These are phyloP conservation scores for Neodontobutis hainanensis DNA, from an alignment of 2,113 vertebrate genomes.

Conservation along the genomic window DNA sequence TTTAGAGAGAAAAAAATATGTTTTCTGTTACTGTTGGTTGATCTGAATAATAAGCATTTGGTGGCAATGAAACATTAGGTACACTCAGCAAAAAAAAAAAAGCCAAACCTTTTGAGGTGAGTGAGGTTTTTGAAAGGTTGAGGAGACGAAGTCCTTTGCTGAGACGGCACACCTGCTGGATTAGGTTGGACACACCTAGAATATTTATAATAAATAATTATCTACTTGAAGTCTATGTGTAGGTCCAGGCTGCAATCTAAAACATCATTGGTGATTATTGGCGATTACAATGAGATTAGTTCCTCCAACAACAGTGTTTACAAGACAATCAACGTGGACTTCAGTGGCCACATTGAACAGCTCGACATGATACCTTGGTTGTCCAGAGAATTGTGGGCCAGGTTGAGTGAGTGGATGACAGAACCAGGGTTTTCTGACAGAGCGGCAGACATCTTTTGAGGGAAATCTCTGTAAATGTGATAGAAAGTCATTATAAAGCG, in stretches of 20 bases:
- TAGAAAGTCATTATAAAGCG: neutral
- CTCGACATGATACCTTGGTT: slow-evolving; percentile 83
- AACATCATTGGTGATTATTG: neutral
- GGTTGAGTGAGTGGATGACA: slow-evolving; percentile 87
- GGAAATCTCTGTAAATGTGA: slow-evolving; percentile 83
- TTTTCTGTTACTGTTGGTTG: neutral
- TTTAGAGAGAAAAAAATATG: neutral
- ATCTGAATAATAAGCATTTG: neutral
- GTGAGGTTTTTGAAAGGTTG: slow-evolving; percentile 89
- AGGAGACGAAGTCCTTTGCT: slow-evolving; percentile 88
- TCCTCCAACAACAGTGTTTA: too few relatives aligned
- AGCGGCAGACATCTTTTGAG: slow-evolving; percentile 88
- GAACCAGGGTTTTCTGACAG: slow-evolving; percentile 88
- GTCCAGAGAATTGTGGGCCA: slow-evolving; percentile 91
- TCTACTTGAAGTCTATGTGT: too few relatives aligned
- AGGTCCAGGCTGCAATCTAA: too few relatives aligned
- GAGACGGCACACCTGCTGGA: slow-evolving; percentile 89
- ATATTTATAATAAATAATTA: neutral
- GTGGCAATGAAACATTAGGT: neutral
- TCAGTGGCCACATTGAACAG: neutral
- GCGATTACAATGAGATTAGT: neutral
- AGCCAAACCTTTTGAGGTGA: slow-evolving; percentile 85
- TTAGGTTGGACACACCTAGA: slow-evolving; percentile 76
- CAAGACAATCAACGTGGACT: neutral
- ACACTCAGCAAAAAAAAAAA: neutral